Percentiles rank a stretch among this genome's conserved stretches.
These are phyloP conservation scores for Cygnus olor DNA, from an alignment of 2,797 vertebrate species.

Conservation along the genomic window DNA sequence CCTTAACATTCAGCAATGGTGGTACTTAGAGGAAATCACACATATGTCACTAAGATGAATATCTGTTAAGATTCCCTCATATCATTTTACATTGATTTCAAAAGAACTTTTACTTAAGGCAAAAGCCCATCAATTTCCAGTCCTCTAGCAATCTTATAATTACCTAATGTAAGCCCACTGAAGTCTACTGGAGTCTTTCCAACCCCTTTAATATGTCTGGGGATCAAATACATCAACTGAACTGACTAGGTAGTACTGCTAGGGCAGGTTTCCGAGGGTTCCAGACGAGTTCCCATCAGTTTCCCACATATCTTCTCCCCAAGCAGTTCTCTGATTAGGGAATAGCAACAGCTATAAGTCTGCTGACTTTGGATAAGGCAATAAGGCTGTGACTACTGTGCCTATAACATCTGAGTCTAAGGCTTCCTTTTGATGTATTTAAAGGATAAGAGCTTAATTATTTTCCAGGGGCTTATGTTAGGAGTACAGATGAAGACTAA, in stretches of 20 bases:
- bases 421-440: not conserved
- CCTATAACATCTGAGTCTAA: not conserved
- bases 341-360: not conserved
- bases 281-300: not conserved
- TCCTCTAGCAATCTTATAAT: not conserved
- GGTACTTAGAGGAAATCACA: not conserved
- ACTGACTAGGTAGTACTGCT: not conserved
- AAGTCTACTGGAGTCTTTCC: constrained; percentile 39
- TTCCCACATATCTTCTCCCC: not conserved
- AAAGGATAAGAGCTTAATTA: not conserved
- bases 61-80: not conserved
- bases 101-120: constrained; percentile 11
- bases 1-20: not conserved
- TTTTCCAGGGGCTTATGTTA: not conserved
- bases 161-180: constrained; percentile 1
- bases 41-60: not conserved
- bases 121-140: constrained; percentile 24
- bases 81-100: constrained; percentile 22
- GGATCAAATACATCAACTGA: constrained; percentile 18
- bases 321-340: not conserved
- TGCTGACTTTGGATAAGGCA: not conserved
- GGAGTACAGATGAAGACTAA: not conserved
- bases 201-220: constrained; percentile 9
- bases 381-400: not conserved
- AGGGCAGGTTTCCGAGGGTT: constrained; percentile 1